phyloP scores from a whole-genome alignment of 30 jellyfish, hydroid and myxozoan species.

The Turritopsis dohrnii region DNA sequence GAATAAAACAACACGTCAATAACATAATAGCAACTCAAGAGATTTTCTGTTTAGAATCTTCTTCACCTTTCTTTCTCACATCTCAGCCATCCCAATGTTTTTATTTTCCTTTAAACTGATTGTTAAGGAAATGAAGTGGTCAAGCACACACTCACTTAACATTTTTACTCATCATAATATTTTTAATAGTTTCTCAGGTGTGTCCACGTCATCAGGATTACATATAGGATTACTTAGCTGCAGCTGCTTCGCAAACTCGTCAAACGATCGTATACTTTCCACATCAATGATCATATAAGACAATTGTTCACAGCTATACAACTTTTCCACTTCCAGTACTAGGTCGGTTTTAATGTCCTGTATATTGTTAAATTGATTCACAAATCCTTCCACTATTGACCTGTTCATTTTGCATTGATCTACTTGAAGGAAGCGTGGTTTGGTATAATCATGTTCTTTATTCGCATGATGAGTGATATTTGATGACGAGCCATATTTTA shows the following conservation, averaged over 20 bases:
- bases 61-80: too few species aligned
- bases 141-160: not conserved
- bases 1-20: too few species aligned
- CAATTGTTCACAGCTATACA: not conserved
- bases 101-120: too few species aligned
- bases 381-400: not conserved
- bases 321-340: constrained; percentile 8
- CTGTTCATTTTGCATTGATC: not conserved
- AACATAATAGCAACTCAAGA: too few species aligned
- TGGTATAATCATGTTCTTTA: constrained; percentile 2
- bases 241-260: constrained; percentile 15
- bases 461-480: not conserved
- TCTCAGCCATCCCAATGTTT: too few species aligned
- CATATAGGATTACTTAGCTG: constrained; percentile 17
- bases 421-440: not conserved
- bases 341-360: not conserved
- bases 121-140: not conserved
- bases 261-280: constrained; percentile 30
- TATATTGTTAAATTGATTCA: not conserved
- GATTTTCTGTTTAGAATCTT: too few species aligned
- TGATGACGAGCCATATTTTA: not conserved
- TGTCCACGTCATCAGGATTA: constrained; percentile 27
- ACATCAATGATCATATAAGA: not conserved
- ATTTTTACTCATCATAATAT: not conserved
- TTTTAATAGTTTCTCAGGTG: constrained; percentile 10